These are phyloP conservation scores for Pollenia amentaria DNA, from an alignment of 2,888 invertebrate species.

Conservation along the genomic window DNA sequence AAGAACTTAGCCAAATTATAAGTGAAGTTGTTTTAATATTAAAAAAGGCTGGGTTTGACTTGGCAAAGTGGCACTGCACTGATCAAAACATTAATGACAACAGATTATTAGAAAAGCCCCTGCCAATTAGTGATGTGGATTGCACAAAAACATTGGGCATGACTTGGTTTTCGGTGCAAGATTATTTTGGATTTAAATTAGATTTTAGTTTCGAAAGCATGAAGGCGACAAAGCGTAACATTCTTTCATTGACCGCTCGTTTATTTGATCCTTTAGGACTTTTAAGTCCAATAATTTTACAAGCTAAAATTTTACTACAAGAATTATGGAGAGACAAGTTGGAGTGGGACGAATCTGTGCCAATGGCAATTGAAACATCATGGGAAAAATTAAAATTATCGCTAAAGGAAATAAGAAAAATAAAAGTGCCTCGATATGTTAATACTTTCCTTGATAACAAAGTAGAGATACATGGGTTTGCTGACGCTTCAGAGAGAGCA, in stretches of 20 bases:
- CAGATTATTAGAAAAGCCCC: neutral
- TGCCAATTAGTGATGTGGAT: neutral
- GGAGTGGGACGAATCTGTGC: constrained; percentile 63
- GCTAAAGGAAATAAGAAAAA: constrained; percentile 30
- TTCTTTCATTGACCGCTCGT: constrained; percentile 48
- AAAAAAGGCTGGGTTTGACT: constrained; percentile 8
- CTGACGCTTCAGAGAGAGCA: constrained; percentile 62
- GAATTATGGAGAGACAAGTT: constrained; percentile 40
- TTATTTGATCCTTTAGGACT: constrained; percentile 62
- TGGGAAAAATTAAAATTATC: constrained; percentile 47
- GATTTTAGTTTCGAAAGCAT: neutral
- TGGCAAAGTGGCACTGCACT: constrained; percentile 53
- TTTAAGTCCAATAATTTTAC: constrained; percentile 33
- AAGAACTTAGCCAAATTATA: constrained; percentile 27
- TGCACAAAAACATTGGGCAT: constrained; percentile 38
- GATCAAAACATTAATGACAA: neutral
- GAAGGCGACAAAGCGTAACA: constrained; percentile 23
- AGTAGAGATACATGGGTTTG: constrained; percentile 61
- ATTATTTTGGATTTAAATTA: constrained; percentile 10
- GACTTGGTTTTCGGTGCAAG: constrained; percentile 61
- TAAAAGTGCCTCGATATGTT: constrained; percentile 52
- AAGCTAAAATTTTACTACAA: constrained; percentile 50
- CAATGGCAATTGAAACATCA: constrained; percentile 46
- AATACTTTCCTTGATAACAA: constrained; percentile 42
- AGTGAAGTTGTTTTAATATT: neutral